A percentile compares a stretch with the other conserved stretches of the same genome.
These are phyloP conservation scores for Donacobius atricapilla DNA, from an alignment of 2,113 vertebrate genomes.

Conservation along the genomic window DNA sequence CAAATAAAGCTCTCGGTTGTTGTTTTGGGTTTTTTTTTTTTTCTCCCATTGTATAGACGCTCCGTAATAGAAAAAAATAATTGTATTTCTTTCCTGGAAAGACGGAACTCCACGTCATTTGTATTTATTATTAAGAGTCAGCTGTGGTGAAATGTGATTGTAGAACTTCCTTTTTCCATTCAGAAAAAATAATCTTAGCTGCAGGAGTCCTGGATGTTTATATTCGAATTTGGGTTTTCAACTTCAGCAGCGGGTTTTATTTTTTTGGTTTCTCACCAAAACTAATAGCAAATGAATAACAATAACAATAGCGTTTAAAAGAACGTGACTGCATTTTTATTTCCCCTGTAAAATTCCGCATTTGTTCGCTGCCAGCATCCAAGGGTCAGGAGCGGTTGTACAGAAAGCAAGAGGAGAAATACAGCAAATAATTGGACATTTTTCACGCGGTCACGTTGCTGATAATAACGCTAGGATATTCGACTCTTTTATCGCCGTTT, in stretches of 20 bases:
- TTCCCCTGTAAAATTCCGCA: conserved; percentile 23
- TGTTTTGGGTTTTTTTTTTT: neutral
- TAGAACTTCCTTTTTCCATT: conserved; percentile 69
- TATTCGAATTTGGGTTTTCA: conserved; percentile 47
- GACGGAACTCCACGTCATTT: conserved; percentile 66
- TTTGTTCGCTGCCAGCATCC: neutral
- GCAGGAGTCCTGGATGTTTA: conserved; percentile 64
- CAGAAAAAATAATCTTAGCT: conserved; percentile 67
- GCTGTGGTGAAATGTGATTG: conserved; percentile 67
- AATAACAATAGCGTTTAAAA: conserved; percentile 24
- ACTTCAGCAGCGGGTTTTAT: conserved; percentile 18
- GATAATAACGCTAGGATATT: neutral
- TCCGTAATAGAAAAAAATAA: conserved; percentile 11
- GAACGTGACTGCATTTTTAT: conserved; percentile 33
- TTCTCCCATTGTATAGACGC: neutral
- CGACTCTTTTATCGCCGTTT: neutral
- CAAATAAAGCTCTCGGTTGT: neutral
- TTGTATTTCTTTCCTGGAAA: conserved; percentile 63
- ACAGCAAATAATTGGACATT: neutral
- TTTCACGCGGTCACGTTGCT: neutral
- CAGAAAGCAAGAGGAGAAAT: conserved; percentile 5
- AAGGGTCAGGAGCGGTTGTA: neutral
- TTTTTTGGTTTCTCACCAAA: conserved; percentile 58
- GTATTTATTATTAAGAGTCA: conserved; percentile 70
- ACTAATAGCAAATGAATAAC: conserved; percentile 52